Evolutionary conservation across 2,888 invertebrate genomes (phyloP).

Genomic region (Drosophila nr. perissopoda): DNA sequence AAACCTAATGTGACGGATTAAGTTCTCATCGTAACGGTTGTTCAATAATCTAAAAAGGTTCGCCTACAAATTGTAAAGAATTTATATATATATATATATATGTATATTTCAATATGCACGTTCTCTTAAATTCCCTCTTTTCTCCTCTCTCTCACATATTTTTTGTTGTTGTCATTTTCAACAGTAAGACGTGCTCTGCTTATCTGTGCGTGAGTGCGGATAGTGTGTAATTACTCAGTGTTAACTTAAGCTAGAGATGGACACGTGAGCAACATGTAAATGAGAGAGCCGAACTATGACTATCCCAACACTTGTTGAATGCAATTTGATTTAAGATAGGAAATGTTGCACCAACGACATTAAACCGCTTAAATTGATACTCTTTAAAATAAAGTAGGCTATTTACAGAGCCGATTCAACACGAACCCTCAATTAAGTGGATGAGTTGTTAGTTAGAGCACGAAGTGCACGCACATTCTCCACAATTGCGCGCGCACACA

Average conservation of each 20-base stretch:
- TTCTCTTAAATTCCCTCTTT: slow-evolving; percentile 12
- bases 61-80: not conserved
- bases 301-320: slow-evolving; percentile 45
- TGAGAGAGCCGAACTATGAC: not conserved
- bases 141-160: slow-evolving; percentile 1
- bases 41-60: not conserved
- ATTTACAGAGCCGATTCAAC: not conserved
- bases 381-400: not conserved
- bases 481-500: slow-evolving; percentile 57
- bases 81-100: not conserved
- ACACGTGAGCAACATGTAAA: slow-evolving; percentile 5
- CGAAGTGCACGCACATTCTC: slow-evolving; percentile 31
- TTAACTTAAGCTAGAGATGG: slow-evolving; percentile 27
- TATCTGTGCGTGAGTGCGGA: slow-evolving; percentile 16
- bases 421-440: not conserved
- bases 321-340: not conserved
- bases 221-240: not conserved
- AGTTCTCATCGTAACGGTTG: not conserved
- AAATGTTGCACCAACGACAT: not conserved
- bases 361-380: not conserved
- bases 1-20: not conserved
- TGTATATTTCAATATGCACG: not conserved
- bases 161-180: slow-evolving; percentile 14
- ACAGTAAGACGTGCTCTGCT: slow-evolving; percentile 9
- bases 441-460: slow-evolving; percentile 11